These are phyloP conservation scores for Drosophila pandora DNA, from an alignment of 1,140 invertebrate species.

Conservation along the genomic window DNA sequence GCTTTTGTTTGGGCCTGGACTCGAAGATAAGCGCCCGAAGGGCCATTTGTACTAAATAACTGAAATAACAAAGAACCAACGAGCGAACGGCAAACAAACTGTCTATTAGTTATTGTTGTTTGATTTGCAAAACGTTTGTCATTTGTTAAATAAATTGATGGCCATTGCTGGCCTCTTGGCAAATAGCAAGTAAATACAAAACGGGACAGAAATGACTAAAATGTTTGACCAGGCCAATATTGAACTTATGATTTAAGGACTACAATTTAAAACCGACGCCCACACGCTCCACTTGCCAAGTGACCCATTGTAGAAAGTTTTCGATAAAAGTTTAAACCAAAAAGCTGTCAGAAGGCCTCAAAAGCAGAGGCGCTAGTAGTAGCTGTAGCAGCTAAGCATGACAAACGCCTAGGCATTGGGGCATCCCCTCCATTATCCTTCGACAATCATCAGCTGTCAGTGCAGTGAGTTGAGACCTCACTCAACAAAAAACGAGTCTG, in stretches of 20 bases:
- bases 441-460: constrained; percentile 67
- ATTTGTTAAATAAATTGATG: constrained; percentile 81
- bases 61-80: constrained; percentile 41
- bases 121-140: constrained; percentile 78
- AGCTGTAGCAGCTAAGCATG: constrained; percentile 32
- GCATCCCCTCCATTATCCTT: constrained; percentile 23
- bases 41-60: constrained; percentile 76
- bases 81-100: constrained; percentile 59
- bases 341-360: constrained; percentile 32
- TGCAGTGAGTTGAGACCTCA: constrained; percentile 70
- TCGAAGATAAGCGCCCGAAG: constrained; percentile 55
- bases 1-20: constrained; percentile 34
- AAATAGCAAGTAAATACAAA: constrained; percentile 52
- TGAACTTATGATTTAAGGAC: constrained; percentile 42
- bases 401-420: constrained; percentile 30
- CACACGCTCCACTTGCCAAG: background rate
- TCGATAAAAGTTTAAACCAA: constrained; percentile 30
- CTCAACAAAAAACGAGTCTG: constrained; percentile 55
- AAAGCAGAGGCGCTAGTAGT: constrained; percentile 15
- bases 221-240: constrained; percentile 21
- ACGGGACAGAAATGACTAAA: constrained; percentile 21
- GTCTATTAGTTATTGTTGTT: constrained; percentile 79
- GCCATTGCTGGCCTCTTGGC: constrained; percentile 65
- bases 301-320: constrained; percentile 16
- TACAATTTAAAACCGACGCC: constrained; percentile 4